Evolutionary conservation across 2,113 vertebrate genomes (phyloP).

Genomic region (Macquaria australasica): DNA sequence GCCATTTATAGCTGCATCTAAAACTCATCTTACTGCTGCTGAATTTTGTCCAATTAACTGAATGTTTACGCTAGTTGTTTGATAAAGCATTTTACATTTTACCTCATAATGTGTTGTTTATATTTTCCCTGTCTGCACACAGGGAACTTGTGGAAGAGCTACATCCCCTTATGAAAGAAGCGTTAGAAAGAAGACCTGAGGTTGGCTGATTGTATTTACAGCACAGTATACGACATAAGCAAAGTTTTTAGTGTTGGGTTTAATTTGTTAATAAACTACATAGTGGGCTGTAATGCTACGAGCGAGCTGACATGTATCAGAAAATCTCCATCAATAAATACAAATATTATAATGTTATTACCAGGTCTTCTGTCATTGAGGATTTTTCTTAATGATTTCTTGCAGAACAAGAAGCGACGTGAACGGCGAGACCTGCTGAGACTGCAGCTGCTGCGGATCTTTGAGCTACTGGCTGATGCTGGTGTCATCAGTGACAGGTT

Average conservation of each 20-base stretch:
- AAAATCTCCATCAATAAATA: background rate
- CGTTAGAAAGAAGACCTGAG: slow-evolving; percentile 96
- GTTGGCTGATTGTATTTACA: slow-evolving; percentile 75
- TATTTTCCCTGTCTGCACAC: slow-evolving; percentile 39
- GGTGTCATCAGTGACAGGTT: slow-evolving; percentile 98
- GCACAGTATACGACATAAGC: slow-evolving; percentile 13
- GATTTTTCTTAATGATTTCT: slow-evolving; percentile 18
- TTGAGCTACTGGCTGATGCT: slow-evolving; percentile 96
- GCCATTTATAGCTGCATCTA: slow-evolving; percentile 82
- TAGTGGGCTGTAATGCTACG: background rate
- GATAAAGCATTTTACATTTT: slow-evolving; percentile 1
- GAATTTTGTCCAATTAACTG: background rate
- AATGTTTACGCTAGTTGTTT: background rate
- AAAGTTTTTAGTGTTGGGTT: background rate
- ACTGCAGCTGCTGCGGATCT: slow-evolving; percentile 94
- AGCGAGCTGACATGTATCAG: background rate
- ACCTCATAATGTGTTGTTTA: background rate
- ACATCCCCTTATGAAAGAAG: slow-evolving; percentile 98
- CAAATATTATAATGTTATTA: background rate
- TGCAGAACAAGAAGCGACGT: slow-evolving; percentile 96
- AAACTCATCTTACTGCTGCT: slow-evolving; percentile 15
- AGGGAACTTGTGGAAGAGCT: slow-evolving; percentile 98
- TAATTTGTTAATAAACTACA: background rate
- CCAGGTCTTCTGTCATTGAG: background rate
- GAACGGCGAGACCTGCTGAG: slow-evolving; percentile 94